Base-by-base conservation (phyloP, 2,113 vertebrate genomes). In the Perca flavescens region DNA sequence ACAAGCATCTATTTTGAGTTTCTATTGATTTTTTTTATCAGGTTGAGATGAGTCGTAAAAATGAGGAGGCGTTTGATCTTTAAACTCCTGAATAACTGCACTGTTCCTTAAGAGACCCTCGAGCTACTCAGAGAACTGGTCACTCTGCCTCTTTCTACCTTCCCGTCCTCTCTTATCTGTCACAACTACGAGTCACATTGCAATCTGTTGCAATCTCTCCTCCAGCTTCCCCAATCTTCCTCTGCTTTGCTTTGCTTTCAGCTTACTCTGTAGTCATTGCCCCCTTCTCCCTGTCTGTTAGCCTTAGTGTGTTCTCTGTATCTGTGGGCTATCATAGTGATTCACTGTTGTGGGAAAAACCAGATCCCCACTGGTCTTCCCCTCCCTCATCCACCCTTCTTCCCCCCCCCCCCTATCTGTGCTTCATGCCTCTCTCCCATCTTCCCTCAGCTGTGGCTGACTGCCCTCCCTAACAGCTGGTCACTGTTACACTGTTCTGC, bases 391-490 rank as follows among this genome's bases (percentile, higher is more conserved):
- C 31, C 12, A 66, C 80, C n/a, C n/a, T n/a, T n/a, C n/a, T n/a
- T n/a, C n/a, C n/a, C n/a, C 25, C 25, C 25, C 25, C 25, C 25
- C 1, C 46, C 13, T 62, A 3, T 68, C 70, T 70, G 57, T 53
- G 53, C 71, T 31, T 74, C 54, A 36, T 73, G 52, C 77, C 43
- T 69, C 75, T 75, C 84, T 79, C 70, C 67, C 64, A 60, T 79
- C 74, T 53, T 69, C 75, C 57, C 77, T 82, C 68, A 50, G 68
- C 72, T 80, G 76, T 65, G 74, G 74, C 66, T 66, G 69, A 74
- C 43, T 79, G 74, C 77, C 79, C 87, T 82, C 85, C 74, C 70
- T 49, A 88, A 79, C 89, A 89, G 88, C 91, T 91, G 83, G 85
- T 67, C 87, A 80, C 80, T 79, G 81, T 85, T 88, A 79, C 79